These are phyloP conservation scores for Chromis chromis DNA, from an alignment of 2,797 vertebrate species.

Conservation along the genomic window DNA sequence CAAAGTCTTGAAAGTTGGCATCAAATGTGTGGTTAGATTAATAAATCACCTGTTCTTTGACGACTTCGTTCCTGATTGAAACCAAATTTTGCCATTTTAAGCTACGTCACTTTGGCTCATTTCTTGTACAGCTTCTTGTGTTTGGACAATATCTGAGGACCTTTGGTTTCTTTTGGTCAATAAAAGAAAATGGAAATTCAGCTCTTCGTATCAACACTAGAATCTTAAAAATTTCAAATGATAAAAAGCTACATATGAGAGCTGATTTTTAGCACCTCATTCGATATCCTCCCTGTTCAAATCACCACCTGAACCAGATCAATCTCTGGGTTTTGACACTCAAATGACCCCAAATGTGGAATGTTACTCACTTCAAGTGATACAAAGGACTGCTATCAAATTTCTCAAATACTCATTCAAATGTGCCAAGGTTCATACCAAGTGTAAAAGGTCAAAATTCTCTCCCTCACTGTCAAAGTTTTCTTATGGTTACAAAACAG, in stretches of 20 bases:
- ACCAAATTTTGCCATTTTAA: background rate
- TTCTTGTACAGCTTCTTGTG: background rate
- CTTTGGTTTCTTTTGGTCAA: conserved; percentile 42
- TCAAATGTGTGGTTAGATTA: background rate
- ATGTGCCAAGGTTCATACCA: conserved; percentile 27
- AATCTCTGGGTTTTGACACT: conserved; percentile 6
- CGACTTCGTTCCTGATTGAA: background rate
- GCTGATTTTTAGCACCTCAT: conserved; percentile 42
- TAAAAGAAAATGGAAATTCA: background rate
- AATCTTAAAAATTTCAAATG: background rate
- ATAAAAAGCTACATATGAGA: background rate
- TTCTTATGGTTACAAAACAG: conserved; percentile 54
- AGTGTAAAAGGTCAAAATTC: conserved; percentile 36
- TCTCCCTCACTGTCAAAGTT: background rate
- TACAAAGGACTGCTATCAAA: conserved; percentile 65
- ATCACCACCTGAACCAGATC: background rate
- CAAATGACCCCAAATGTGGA: conserved; percentile 46
- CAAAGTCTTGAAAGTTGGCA: conserved; percentile 2
- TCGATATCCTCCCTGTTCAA: conserved; percentile 1
- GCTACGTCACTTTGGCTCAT: background rate
- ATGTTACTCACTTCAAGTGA: conserved; percentile 53
- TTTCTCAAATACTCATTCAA: conserved; percentile 38
- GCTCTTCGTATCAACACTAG: background rate
- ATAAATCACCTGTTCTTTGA: background rate
- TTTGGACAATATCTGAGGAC: background rate